phyloP scores from a whole-genome alignment of 2,888 invertebrate genomes.

The Lithosia quadra region DNA sequence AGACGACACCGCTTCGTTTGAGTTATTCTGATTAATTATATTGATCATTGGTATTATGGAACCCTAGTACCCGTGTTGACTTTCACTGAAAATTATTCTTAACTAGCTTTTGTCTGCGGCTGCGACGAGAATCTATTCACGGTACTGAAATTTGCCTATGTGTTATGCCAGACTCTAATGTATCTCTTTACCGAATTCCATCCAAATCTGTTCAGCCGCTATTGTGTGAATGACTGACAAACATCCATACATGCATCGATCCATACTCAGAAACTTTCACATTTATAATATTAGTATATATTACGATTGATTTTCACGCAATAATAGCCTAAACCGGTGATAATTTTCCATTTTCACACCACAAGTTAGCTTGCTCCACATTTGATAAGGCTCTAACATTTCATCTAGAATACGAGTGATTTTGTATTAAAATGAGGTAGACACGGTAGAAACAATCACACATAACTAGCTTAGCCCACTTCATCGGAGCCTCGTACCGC shows the following conservation, averaged over 20 bases:
- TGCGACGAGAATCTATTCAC: no score
- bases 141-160: no score
- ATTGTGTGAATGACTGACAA: no score
- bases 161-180: no score
- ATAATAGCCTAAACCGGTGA: neutral
- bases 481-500: no score
- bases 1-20: neutral
- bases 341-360: slow-evolving; percentile 15
- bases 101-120: no score
- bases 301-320: neutral
- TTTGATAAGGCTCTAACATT: slow-evolving; percentile 7
- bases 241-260: no score
- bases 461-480: neutral
- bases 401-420: neutral
- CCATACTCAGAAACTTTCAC: no score
- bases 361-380: slow-evolving; percentile 5
- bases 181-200: no score
- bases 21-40: neutral
- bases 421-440: neutral
- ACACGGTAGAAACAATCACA: neutral
- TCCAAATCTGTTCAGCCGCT: no score
- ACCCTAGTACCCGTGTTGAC: neutral
- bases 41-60: neutral
- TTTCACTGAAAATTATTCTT: neutral
- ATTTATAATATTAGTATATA: no score